Evolutionary conservation across 2,113 vertebrate species (phyloP), one percentile per base, ranked within the genome.

Genomic region (Thymallus thymallus): DNA sequence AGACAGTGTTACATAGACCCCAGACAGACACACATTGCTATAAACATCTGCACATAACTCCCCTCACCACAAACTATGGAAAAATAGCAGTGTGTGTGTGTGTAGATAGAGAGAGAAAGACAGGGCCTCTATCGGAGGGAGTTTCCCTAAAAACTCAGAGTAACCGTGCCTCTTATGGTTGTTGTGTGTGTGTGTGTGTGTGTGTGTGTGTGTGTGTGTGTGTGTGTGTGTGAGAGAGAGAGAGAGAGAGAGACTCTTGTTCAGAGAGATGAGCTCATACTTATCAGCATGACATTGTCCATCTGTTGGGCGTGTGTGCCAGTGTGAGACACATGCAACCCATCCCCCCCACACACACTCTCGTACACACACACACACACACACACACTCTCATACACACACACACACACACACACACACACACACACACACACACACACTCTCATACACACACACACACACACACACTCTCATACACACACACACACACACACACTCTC

Each of bases 31-130:
- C 29, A 60, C 61, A 30, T 35, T 56, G 76, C 79, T 70, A 80
- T 85, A 86, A 89, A 85, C 84, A 88, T 83, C 24, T 32, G 77
- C 70, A 74, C 83, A 70, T 76, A 80, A 26, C 75, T 84, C 24
- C 30, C 62, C 76, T 71, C 35, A 84, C 85, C 79, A 64, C 84
- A 87, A 87, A 80, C 48, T 76, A 80, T 71, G 75, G 76, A 85
- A 82, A 89, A 83, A 83, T 73, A 81, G 64, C 72, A 51, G 7
- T 64, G 2, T 12, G 35, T 41, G 7, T 41, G 35, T 35, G 32
- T 72, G 62, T 66, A 62, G 79, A 20, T 29, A 3, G 26, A 67
- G 63, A 68, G 18, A 32, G 18, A 5, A 69, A 69, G 60, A 46
- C 73, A 76, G 67, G 74, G 68, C 62, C 70, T 81, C 73, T 81